These are phyloP conservation scores for Caenorhabditis sp. DNA, from an alignment of 2,888 invertebrate species.

Conservation along the genomic window DNA sequence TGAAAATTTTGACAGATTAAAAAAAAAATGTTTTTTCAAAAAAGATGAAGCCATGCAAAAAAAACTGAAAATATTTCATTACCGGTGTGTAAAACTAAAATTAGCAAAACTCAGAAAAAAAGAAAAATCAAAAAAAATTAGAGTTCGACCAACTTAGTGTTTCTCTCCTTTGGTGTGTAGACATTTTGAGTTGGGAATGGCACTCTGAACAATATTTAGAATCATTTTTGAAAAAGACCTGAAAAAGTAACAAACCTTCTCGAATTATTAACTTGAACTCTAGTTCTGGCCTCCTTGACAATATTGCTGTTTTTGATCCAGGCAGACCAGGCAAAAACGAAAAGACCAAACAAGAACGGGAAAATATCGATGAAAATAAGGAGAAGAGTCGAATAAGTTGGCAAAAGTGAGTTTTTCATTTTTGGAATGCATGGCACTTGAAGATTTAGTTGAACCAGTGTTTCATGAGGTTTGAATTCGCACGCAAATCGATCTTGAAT, in stretches of 20 bases:
- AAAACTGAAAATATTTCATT: neutral
- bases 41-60: neutral
- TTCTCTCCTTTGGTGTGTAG: slow-evolving; percentile 40
- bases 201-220: slow-evolving; percentile 47
- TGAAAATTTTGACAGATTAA: neutral
- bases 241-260: slow-evolving; percentile 41
- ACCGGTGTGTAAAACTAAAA: slow-evolving; percentile 1
- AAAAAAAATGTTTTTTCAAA: slow-evolving; percentile 1
- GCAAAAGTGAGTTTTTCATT: slow-evolving; percentile 65
- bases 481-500: slow-evolving; percentile 60
- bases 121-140: slow-evolving; percentile 12
- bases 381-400: slow-evolving; percentile 62
- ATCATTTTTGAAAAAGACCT: neutral
- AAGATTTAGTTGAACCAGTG: slow-evolving; percentile 52
- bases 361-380: slow-evolving; percentile 64
- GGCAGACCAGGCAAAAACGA: slow-evolving; percentile 64
- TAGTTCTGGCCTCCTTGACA: slow-evolving; percentile 54
- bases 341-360: slow-evolving; percentile 61
- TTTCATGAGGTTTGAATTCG: slow-evolving; percentile 55
- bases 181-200: slow-evolving; percentile 46
- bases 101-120: slow-evolving; percentile 1
- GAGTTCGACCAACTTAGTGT: slow-evolving; percentile 49
- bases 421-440: slow-evolving; percentile 65
- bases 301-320: slow-evolving; percentile 61
- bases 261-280: slow-evolving; percentile 61